Base-by-base conservation (phyloP, 2,888 invertebrate species). In the Drosophila emarginata region DNA sequence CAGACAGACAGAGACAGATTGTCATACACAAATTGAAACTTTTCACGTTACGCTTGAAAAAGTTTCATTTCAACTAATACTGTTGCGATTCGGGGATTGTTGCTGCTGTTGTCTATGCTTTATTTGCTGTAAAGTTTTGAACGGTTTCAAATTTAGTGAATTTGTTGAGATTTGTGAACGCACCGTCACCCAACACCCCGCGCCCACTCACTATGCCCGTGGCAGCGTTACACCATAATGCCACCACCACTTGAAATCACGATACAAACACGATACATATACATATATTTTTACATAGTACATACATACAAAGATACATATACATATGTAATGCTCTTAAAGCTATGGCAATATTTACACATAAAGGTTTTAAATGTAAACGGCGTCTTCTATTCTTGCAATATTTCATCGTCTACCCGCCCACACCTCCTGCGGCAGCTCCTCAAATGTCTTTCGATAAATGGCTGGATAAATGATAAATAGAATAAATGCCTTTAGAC, bases 401-500 rank as follows among this genome's bases (percentile, higher is more conserved):
- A 75, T 84, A 84, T 77, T 79, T 82, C 69, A 74, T 71, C 67
- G 64, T 40, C 40, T 18, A 18, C 28, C 26, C 40, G 11, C 28
- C 23, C 23, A 12, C 26, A 9, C 11, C 64, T 52, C 50, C 12
- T 67, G 15, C 45, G 23, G 53, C 61, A 39, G 56, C 67, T 57
- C 62, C 80, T 81, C 77, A 72, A 88, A 84, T 84, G 79, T 79
- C 82, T 73, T 59, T 64, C 82, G 82, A 84, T 84, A 84, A 84
- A 87, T 84, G 77, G 77, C 89, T 78, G 87, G 77, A 88, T 88
- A 87, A 86, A 88, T 88, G 82, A 83, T 83, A 88, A 83, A 83
- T 86, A 83, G 87, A 88, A 88, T 83, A 72, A 80, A 83, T 87
- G 82, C 66, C 81, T 76, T 50, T 64, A 74, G 84, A 72, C 76